Conservation (phyloP, 53 echinoderm and acorn worm genomes). For the Paracentrotus lividus region DNA sequence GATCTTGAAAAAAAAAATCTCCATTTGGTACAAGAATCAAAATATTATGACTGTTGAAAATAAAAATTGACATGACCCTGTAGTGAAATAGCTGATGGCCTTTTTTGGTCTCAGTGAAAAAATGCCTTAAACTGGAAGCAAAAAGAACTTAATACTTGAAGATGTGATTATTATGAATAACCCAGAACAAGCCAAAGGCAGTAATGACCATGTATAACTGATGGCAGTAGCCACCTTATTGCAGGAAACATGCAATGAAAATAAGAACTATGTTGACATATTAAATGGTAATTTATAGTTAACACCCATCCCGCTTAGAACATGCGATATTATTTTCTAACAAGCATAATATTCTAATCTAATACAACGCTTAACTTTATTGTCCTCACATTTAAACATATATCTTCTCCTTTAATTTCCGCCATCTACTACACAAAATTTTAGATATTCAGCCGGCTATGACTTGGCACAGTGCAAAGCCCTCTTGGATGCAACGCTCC, state of each 20-base stretch:
- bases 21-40: too few relatives aligned
- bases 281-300: not conserved
- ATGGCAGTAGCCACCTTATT: not conserved
- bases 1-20: too few relatives aligned
- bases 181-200: not conserved
- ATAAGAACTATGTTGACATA: not conserved
- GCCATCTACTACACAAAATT: too few relatives aligned
- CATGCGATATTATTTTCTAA: too few relatives aligned
- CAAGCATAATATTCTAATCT: not conserved
- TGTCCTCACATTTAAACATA: not conserved
- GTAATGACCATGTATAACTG: not conserved
- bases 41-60: too few relatives aligned
- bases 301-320: too few relatives aligned
- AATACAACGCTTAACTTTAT: not conserved
- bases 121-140: not conserved
- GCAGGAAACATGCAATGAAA: not conserved
- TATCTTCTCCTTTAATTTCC: too few relatives aligned
- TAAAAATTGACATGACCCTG: constrained; percentile 29
- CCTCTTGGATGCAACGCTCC: too few relatives aligned
- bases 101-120: too few relatives aligned
- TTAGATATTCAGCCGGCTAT: too few relatives aligned
- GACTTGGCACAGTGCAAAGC: too few relatives aligned
- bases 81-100: too few relatives aligned
- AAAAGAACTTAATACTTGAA: not conserved
- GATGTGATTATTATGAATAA: not conserved